phyloP scores from a whole-genome alignment of 2,113 vertebrate species.

The Tragelaphus imberbis region DNA sequence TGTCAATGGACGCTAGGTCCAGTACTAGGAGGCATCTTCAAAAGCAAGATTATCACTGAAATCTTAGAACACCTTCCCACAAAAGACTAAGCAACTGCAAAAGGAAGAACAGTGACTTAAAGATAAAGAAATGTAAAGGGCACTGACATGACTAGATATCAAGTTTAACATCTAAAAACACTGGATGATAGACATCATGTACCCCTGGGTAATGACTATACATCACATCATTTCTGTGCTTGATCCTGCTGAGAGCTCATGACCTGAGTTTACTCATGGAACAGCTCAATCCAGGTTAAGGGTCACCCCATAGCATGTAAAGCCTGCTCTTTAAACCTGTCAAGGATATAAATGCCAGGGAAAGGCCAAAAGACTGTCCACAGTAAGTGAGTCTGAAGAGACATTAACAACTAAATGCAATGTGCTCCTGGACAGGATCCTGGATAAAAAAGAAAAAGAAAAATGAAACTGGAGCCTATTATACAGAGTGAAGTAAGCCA shows the following conservation, averaged over 20 bases:
- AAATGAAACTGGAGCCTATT: not conserved
- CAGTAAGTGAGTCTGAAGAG: not conserved
- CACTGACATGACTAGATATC: not conserved
- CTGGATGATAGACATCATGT: rapidly evolving
- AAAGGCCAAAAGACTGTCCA: not conserved
- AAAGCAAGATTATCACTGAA: not conserved
- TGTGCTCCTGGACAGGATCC: not conserved
- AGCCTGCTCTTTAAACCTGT: not conserved
- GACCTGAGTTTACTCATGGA: not conserved
- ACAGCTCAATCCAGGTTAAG: not conserved
- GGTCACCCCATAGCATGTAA: not conserved
- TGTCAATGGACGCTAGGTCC: not conserved
- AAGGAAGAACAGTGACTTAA: not conserved
- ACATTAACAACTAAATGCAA: not conserved
- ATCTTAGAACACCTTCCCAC: not conserved
- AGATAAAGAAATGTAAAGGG: not conserved
- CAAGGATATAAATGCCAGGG: not conserved
- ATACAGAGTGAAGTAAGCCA: too few species aligned
- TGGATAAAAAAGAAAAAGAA: not conserved
- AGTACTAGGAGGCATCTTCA: not conserved
- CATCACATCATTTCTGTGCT: not conserved
- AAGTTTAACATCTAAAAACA: not conserved
- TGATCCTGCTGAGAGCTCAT: not conserved
- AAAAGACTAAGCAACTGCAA: not conserved
- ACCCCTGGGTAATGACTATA: not conserved